These are phyloP conservation scores for Lophius piscatorius DNA, from an alignment of 2,113 vertebrate genomes.

Conservation along the genomic window DNA sequence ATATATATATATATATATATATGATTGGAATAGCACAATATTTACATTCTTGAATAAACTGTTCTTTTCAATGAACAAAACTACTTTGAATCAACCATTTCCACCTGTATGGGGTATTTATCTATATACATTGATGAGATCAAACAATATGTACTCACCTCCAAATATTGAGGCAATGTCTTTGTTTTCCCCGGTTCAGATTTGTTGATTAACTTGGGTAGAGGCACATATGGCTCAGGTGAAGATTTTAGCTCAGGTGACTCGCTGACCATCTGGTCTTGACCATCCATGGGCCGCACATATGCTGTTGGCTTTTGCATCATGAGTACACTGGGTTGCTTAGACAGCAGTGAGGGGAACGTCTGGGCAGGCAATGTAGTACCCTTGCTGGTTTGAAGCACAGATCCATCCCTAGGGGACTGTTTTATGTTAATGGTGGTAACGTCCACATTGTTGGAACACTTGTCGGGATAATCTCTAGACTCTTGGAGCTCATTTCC, in stretches of 20 bases:
- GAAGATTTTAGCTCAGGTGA: conserved; percentile 89
- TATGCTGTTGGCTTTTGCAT: conserved; percentile 94
- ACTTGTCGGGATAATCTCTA: conserved; percentile 22
- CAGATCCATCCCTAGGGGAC: conserved; percentile 60
- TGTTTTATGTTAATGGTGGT: conserved; percentile 57
- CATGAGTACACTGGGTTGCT: conserved; percentile 80
- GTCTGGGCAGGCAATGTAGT: conserved; percentile 82
- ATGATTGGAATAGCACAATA: no score
- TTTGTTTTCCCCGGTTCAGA: conserved; percentile 82
- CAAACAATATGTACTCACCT: conserved; percentile 80
- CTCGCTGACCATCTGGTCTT: conserved; percentile 86
- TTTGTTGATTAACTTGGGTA: conserved; percentile 80
- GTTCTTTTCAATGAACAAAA: no score
- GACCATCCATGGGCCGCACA: conserved; percentile 95
- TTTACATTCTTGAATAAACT: no score
- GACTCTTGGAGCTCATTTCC: conserved; percentile 36
- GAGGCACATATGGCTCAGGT: conserved; percentile 79
- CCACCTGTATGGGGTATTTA: no score
- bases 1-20: no score
- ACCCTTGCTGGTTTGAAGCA: conserved; percentile 67
- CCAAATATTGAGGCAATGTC: conserved; percentile 79
- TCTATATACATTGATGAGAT: neutral
- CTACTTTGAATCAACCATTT: no score
- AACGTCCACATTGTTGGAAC: conserved; percentile 47
- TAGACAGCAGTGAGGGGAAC: conserved; percentile 85